Evolutionary conservation across 2,113 vertebrate genomes (phyloP), one percentile per base, ranked within the genome.

Genomic region (Nerophis lumbriciformis): DNA sequence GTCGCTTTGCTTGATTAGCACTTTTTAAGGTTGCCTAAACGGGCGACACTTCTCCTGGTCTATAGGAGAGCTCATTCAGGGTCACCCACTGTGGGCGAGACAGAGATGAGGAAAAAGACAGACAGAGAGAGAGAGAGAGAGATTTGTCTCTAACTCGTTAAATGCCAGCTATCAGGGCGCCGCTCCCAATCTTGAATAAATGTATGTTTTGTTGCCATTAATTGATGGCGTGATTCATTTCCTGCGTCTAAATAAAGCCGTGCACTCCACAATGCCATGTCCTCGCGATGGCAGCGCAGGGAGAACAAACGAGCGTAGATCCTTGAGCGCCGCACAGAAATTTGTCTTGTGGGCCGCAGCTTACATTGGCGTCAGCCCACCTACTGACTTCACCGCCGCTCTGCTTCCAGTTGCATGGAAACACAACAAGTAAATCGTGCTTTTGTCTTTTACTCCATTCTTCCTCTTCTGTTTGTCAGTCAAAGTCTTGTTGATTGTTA

Each of bases 181-280:
- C 69, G 51, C 72, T 72, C 60, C 73, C 55, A 69, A 57, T 65
- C 63, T 65, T 55, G 66, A 82, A 82, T 73, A 72, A 48, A 74
- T 64, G 56, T 78, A 73, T 83, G 73, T 85, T 80, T 71, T 75
- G 66, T 55, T 77, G 71, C 76, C 72, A 71, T 81, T 76, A 81
- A 77, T 79, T 77, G 80, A 78, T 44, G 2, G 59, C 57, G 68
- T 87, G 83, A 86, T 79, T 86, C 79, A 85, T 78, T 86, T 86
- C 82, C 82, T 69, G 75, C 21, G 68, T 72, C 79, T 81, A 85
- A 81, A 82, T 81, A 83, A 87, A 87, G 73, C 66, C 57, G 39
- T 59, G 65, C 48, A 48, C 68, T 77, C 66, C 68, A 60, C 74
- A 77, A 68, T 61, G 71, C 53, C 19, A 13, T 52, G 68, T 69